Evolutionary conservation across 2,888 invertebrate genomes (phyloP).

Genomic region (Aphrophora alni): DNA sequence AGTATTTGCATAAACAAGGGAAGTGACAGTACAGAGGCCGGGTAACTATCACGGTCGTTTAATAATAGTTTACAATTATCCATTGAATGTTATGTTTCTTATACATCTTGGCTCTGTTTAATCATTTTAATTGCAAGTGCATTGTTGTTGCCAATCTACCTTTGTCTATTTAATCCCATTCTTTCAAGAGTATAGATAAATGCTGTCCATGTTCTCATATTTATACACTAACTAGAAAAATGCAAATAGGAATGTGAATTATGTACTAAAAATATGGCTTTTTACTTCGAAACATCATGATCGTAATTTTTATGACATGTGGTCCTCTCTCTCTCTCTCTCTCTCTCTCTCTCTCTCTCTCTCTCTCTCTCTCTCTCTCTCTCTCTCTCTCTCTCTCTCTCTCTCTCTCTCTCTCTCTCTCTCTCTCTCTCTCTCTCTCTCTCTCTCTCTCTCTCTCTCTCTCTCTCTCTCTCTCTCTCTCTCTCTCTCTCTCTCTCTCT

Average conservation of each 20-base stretch:
- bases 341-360: no score
- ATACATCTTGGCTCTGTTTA: no score
- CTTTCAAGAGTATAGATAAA: not conserved
- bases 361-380: no score
- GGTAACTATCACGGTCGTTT: not conserved
- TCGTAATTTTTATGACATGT: no score
- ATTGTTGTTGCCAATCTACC: no score
- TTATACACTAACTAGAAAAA: no score
- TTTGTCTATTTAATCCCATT: not conserved
- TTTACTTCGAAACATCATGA: not conserved
- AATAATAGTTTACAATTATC: no score
- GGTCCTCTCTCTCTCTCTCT: no score
- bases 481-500: not conserved
- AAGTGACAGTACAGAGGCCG: not conserved
- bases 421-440: not conserved
- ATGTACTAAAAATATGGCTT: no score
- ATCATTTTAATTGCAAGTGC: no score
- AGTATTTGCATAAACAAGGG: not conserved
- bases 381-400: not conserved
- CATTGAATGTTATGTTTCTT: no score
- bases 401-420: not conserved
- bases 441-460: not conserved
- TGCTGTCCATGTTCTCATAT: not conserved
- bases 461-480: not conserved
- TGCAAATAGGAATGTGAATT: no score